Conservation (phyloP, 2,797 vertebrate genomes). For the Sebastes miniatus region DNA sequence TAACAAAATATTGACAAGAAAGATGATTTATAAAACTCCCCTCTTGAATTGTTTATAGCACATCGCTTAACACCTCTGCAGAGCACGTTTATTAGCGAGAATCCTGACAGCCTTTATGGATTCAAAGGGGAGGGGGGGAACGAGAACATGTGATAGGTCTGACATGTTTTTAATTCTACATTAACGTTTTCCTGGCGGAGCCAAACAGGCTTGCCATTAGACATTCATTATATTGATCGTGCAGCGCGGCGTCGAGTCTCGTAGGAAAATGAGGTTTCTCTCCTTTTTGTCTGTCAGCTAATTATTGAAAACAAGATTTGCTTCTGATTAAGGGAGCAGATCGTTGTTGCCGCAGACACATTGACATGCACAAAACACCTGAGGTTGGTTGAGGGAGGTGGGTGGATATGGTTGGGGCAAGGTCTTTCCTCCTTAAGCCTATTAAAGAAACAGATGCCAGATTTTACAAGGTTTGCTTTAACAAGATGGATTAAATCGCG, state of each 20-base stretch:
- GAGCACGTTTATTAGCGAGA: constrained; percentile 30
- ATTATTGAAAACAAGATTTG: constrained; percentile 85
- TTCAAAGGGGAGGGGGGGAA: constrained; percentile 18
- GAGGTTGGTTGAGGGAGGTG: constrained; percentile 56
- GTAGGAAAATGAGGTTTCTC: constrained; percentile 73
- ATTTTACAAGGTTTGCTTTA: constrained; percentile 61
- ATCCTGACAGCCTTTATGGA: constrained; percentile 48
- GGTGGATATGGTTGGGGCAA: constrained; percentile 48
- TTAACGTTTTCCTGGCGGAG: constrained; percentile 63
- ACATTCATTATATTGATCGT: constrained; percentile 78
- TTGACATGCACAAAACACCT: constrained; percentile 71
- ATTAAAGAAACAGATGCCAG: constrained; percentile 68
- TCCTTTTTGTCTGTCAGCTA: constrained; percentile 76
- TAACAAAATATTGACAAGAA: constrained; percentile 11
- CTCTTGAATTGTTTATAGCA: constrained; percentile 42
- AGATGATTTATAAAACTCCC: not conserved
- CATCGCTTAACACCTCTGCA: constrained; percentile 21
- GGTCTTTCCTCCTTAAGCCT: constrained; percentile 66
- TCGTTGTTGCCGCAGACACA: constrained; percentile 67
- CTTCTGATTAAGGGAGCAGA: constrained; percentile 76
- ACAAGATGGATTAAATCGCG: constrained; percentile 57
- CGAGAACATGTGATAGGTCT: constrained; percentile 45
- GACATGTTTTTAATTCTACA: constrained; percentile 76
- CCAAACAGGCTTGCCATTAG: constrained; percentile 67
- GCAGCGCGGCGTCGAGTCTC: constrained; percentile 46